phyloP scores from a whole-genome alignment of 2,888 invertebrate genomes.

The Didymodactylos carnosus region DNA sequence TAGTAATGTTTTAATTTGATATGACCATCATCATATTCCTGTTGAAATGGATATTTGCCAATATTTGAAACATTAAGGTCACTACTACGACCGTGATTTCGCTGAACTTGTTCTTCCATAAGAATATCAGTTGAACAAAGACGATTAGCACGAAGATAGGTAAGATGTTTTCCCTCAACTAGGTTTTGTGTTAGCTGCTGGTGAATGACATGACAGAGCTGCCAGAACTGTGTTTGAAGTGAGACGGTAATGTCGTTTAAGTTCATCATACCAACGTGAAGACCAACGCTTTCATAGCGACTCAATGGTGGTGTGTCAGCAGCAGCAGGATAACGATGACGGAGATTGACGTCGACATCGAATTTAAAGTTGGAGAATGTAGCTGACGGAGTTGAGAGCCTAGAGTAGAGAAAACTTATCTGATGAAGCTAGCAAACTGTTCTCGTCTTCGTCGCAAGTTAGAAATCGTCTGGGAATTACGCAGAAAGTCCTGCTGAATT shows the following conservation, averaged over 20 bases:
- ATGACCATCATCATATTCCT: background rate
- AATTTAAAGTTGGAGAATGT: background rate
- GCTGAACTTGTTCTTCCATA: background rate
- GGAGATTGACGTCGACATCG: background rate
- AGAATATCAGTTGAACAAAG: background rate
- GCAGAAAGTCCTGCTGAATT: no score
- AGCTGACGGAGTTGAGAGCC: background rate
- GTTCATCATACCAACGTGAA: background rate
- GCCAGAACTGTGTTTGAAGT: background rate
- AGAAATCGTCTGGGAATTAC: no score
- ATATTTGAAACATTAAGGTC: background rate
- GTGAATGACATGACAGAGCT: background rate
- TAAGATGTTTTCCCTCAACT: background rate
- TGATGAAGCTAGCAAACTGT: background rate
- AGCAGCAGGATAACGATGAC: background rate
- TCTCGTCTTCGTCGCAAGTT: no score
- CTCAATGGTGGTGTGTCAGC: background rate
- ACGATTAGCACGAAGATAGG: background rate
- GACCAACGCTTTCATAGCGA: background rate
- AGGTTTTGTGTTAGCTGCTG: background rate
- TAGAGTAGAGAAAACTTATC: background rate
- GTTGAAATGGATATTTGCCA: background rate
- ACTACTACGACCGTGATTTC: background rate
- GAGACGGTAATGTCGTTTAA: background rate
- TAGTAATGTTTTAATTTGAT: background rate